Base-by-base conservation (phyloP, 2,888 invertebrate genomes). In the Maniola hyperantus region DNA sequence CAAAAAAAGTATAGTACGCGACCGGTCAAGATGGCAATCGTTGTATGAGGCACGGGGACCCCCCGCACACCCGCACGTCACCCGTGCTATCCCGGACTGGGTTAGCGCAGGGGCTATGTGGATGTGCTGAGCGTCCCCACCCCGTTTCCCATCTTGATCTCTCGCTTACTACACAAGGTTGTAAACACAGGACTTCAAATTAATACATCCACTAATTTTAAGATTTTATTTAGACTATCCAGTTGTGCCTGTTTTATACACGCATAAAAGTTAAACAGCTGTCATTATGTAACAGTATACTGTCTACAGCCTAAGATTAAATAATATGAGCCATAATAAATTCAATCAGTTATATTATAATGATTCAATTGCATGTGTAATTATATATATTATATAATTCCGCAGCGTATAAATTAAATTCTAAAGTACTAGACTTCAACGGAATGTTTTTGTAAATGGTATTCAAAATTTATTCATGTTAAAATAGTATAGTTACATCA, bases 221-320 rank as follows among this genome's bases (percentile, higher is more conserved):
- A 48, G 48, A 48, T 48, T 48, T 48, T 48, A 8, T 48, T 48
- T 18, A 67, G 44, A 57, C 36, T 33, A 48, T 11, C 34, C 48
- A 59, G 36, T 33, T 55, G 34, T 54, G 15, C 54, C n/a, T 54
- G 54, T 54, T 54, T 34, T 54, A 4, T 36, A 34, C n/a, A 54
- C 15, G n/a, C n/a, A 54, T 54, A 34, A 7, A 54, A 54, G 13
- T 13, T 10, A 15, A 13, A 15, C 15, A 36, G 15, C n/a, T 34
- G 15, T 36, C 34, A 34, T 34, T 20, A 50, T 54, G 10, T 54
- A 34, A 33, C 4, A 26, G 26, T 26, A 26, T 26, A 26, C 2
- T n/a, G 26, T 26, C n/a, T n/a, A n/a, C n/a, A n/a, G n/a, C n/a
- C n/a, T n/a, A n/a, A n/a, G 26, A 26, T 26, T 2, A 26, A 26